A percentile compares a stretch with the other conserved stretches of the same genome.
Evolutionary conservation across 2,888 invertebrate species (phyloP).

Genomic region (Lochmaea capreae): DNA sequence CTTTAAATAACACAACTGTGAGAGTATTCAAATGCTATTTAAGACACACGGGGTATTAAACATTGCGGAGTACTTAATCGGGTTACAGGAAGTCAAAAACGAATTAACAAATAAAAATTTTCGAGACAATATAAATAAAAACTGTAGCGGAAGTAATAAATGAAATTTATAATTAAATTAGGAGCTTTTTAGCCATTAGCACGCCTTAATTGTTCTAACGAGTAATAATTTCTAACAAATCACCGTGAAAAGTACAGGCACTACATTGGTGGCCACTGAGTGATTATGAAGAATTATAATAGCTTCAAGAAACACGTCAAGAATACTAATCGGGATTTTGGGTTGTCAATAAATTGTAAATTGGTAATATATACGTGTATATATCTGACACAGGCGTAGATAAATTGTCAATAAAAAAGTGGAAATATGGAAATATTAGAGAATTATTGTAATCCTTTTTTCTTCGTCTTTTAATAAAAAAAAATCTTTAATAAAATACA

Average conservation of each 20-base stretch:
- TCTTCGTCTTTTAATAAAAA: too few species aligned
- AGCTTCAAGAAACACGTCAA: neutral
- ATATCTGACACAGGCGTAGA: neutral
- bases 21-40: too few species aligned
- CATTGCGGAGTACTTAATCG: too few species aligned
- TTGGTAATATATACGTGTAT: neutral
- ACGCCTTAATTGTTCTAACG: constrained; percentile 2
- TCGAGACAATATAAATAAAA: neutral
- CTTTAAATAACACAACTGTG: too few species aligned
- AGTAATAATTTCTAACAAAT: constrained; percentile 1
- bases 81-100: neutral
- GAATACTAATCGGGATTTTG: constrained; percentile 4
- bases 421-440: too few species aligned
- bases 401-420: neutral
- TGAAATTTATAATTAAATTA: neutral
- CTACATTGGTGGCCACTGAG: neutral
- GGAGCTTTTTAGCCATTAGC: neutral
- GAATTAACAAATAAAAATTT: neutral
- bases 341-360: neutral
- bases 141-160: constrained; percentile 2
- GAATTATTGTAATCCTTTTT: too few species aligned
- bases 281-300: constrained; percentile 5
- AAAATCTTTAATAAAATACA: too few species aligned
- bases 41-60: too few species aligned
- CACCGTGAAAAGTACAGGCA: neutral